A percentile compares a stretch with the other conserved stretches of the same genome.
phyloP scores from a whole-genome alignment of 1,140 invertebrate species.

The Copidosoma floridanum region DNA sequence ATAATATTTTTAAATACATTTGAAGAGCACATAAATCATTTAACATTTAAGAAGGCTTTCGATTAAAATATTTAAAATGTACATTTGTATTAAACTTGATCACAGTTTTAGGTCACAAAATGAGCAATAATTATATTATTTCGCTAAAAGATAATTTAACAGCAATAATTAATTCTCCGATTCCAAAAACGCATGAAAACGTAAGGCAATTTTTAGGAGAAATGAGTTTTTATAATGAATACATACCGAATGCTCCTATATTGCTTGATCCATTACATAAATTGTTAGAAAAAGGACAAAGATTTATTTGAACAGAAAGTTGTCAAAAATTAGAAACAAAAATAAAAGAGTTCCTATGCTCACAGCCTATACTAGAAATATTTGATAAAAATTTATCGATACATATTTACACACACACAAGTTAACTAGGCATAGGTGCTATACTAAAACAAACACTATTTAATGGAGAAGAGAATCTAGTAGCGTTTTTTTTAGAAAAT shows the following conservation, averaged over 20 bases:
- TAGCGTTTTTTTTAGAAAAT: background rate
- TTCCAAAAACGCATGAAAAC: constrained; percentile 19
- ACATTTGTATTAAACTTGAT: background rate
- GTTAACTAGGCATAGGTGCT: constrained; percentile 32
- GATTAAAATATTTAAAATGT: constrained; percentile 12
- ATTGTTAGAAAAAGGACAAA: constrained; percentile 15
- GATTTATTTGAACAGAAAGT: constrained; percentile 16
- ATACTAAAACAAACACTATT: constrained; percentile 40
- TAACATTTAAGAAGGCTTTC: constrained; percentile 11
- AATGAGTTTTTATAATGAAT: constrained; percentile 12
- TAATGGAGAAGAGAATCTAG: constrained; percentile 32
- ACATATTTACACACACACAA: constrained; percentile 32
- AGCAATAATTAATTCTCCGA: constrained; percentile 13
- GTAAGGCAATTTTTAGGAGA: no score
- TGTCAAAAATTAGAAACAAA: constrained; percentile 8
- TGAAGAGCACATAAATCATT: constrained; percentile 22
- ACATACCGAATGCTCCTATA: constrained; percentile 13
- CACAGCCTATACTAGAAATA: constrained; percentile 23
- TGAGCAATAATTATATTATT: constrained; percentile 36
- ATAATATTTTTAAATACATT: no score
- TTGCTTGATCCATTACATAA: constrained; percentile 21
- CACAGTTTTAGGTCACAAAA: constrained; percentile 28
- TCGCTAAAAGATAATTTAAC: constrained; percentile 25
- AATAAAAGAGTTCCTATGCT: constrained; percentile 17
- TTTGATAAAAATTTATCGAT: constrained; percentile 34